A percentile compares a stretch with the other conserved stretches of the same genome.
These are phyloP conservation scores for Oreonectes daqikongensis DNA, from an alignment of 2,797 vertebrate genomes.

Conservation along the genomic window DNA sequence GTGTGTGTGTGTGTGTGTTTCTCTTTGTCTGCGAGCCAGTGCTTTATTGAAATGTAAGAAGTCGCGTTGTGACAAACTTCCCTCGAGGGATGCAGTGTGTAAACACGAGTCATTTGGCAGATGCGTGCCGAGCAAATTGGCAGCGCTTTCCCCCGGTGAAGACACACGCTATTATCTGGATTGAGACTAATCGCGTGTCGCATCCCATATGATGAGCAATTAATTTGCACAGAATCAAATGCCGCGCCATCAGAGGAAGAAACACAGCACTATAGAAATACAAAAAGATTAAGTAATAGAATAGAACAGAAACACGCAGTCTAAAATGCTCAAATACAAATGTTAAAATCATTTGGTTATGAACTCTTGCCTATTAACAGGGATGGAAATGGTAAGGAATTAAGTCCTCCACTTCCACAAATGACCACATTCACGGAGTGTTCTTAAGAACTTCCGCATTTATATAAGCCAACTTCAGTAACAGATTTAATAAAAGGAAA, in stretches of 20 bases:
- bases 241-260: conserved; percentile 62
- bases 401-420: not conserved
- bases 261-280: not conserved
- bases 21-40: conserved; percentile 56
- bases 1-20: no score
- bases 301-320: not conserved
- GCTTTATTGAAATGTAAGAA: conserved; percentile 80
- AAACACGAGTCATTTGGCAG: conserved; percentile 87
- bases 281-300: conserved; percentile 4
- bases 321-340: no score
- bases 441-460: no score
- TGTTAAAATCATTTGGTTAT: no score
- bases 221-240: conserved; percentile 81
- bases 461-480: no score
- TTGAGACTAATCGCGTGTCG: conserved; percentile 83
- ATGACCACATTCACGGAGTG: no score
- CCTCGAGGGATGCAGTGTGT: conserved; percentile 78
- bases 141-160: conserved; percentile 78
- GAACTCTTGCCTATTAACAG: not conserved
- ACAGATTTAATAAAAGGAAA: no score
- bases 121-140: conserved; percentile 80
- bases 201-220: conserved; percentile 84
- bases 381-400: conserved; percentile 1
- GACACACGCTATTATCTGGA: conserved; percentile 82
- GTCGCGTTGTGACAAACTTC: conserved; percentile 77